Conservation (phyloP, 2,888 invertebrate species). For the Watsonalla cultraria region DNA sequence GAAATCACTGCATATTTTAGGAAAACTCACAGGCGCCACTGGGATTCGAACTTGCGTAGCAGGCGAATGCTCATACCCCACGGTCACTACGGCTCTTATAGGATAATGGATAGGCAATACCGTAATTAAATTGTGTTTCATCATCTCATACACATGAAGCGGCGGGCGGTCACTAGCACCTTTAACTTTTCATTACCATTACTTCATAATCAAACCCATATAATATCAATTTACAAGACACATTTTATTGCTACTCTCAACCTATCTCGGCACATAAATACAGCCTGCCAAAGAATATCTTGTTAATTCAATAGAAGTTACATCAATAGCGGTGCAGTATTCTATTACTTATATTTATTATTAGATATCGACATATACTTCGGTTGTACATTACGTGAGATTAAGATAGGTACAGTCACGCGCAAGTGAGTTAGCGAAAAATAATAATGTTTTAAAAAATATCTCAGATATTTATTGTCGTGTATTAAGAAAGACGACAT, state of each 20-base stretch:
- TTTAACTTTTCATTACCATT: not conserved
- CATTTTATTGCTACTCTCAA: not conserved
- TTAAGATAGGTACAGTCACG: slow-evolving; percentile 22
- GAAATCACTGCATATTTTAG: too few relatives aligned
- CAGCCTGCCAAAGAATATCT: slow-evolving; percentile 2
- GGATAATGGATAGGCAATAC: too few relatives aligned
- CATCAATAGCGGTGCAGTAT: slow-evolving; percentile 22
- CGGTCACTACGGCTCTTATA: too few relatives aligned
- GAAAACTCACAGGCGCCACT: too few relatives aligned
- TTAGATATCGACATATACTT: slow-evolving; percentile 10
- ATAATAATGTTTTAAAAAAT: too few relatives aligned
- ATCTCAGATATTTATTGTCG: too few relatives aligned
- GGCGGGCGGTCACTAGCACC: too few relatives aligned
- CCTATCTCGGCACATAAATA: not conserved
- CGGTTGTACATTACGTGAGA: slow-evolving; percentile 23
- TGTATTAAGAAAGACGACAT: too few relatives aligned
- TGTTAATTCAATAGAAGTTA: slow-evolving; percentile 20
- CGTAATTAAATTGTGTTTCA: not conserved
- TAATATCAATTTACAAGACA: slow-evolving; percentile 8
- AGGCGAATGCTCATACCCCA: too few relatives aligned
- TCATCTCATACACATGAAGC: not conserved
- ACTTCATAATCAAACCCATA: slow-evolving; percentile 7
- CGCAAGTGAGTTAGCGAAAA: slow-evolving; percentile 11
- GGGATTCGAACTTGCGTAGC: too few relatives aligned
- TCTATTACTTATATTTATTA: slow-evolving; percentile 25